Conservation (phyloP, 1,140 invertebrate species). For the Drosophila tani region DNA sequence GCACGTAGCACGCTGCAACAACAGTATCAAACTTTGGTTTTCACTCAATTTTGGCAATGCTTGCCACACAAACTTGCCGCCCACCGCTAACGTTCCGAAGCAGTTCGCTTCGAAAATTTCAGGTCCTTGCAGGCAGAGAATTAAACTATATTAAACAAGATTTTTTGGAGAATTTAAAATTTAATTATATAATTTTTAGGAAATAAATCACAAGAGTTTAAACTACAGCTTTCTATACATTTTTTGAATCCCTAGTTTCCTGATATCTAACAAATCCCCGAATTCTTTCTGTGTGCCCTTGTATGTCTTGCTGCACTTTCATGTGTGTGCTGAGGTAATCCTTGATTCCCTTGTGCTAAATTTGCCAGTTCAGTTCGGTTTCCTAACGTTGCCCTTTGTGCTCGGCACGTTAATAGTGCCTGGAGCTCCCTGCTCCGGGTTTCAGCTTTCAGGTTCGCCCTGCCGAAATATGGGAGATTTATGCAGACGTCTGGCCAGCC, state of each 20-base stretch:
- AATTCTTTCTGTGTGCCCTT: neutral
- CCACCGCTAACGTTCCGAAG: slow-evolving; percentile 9
- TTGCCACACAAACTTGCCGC: slow-evolving; percentile 33
- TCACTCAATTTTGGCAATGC: slow-evolving; percentile 72
- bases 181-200: neutral
- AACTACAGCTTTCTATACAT: no score
- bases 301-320: neutral
- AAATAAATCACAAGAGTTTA: neutral
- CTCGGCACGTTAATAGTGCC: slow-evolving; percentile 49
- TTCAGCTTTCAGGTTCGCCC: slow-evolving; percentile 7
- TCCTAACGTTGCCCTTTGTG: slow-evolving; percentile 42
- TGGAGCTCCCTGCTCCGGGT: slow-evolving; percentile 17
- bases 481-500: slow-evolving; percentile 63
- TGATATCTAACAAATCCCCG: neutral
- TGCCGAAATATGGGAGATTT: slow-evolving; percentile 72
- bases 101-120: slow-evolving; percentile 49
- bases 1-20: slow-evolving; percentile 68
- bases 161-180: no score
- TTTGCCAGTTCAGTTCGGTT: slow-evolving; percentile 62
- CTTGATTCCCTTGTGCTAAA: slow-evolving; percentile 71
- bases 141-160: neutral
- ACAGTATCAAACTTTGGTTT: slow-evolving; percentile 75
- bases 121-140: slow-evolving; percentile 18
- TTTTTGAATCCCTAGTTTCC: no score
- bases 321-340: slow-evolving; percentile 60